Percentiles rank a stretch among this genome's conserved stretches.
Conservation (phyloP, 2,888 invertebrate genomes). For the Tenthredo distinguenda region DNA sequence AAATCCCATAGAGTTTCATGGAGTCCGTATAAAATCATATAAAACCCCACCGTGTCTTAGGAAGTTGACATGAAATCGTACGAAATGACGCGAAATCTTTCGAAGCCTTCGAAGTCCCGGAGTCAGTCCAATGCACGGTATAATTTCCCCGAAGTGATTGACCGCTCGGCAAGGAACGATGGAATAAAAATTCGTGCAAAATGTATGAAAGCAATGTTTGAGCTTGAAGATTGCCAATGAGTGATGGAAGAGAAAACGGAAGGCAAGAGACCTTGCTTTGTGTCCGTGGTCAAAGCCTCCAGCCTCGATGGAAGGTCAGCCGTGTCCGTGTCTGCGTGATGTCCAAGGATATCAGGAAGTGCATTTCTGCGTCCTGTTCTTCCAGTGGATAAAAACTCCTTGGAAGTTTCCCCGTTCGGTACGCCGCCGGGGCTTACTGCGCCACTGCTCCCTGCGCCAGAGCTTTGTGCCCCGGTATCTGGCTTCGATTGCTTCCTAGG, state of each 20-base stretch:
- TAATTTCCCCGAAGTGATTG: too few relatives aligned
- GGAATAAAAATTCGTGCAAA: neutral
- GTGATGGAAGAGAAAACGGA: neutral
- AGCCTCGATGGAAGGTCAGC: slow-evolving; percentile 89
- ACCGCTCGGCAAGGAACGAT: neutral
- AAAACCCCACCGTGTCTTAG: too few relatives aligned
- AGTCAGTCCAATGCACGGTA: too few relatives aligned
- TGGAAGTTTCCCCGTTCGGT: slow-evolving; percentile 81
- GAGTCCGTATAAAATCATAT: too few relatives aligned
- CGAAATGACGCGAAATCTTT: too few relatives aligned
- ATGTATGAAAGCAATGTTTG: neutral
- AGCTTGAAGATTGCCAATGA: neutral
- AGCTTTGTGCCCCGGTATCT: slow-evolving; percentile 27
- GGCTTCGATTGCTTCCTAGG: slow-evolving; percentile 69
- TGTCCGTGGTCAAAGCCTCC: slow-evolving; percentile 85
- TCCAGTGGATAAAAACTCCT: slow-evolving; percentile 91
- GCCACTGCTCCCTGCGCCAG: slow-evolving; percentile 62
- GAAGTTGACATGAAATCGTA: too few relatives aligned
- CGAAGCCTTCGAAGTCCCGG: too few relatives aligned
- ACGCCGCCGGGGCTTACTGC: slow-evolving; percentile 71
- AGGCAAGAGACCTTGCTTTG: slow-evolving; percentile 73
- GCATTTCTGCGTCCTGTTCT: slow-evolving; percentile 94
- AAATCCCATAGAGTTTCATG: too few relatives aligned
- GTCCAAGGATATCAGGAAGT: slow-evolving; percentile 90
- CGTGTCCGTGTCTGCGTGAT: slow-evolving; percentile 86